A percentile compares a stretch with the other conserved stretches of the same genome.
Conservation (phyloP, 1,140 invertebrate species). For the Formica exsecta region DNA sequence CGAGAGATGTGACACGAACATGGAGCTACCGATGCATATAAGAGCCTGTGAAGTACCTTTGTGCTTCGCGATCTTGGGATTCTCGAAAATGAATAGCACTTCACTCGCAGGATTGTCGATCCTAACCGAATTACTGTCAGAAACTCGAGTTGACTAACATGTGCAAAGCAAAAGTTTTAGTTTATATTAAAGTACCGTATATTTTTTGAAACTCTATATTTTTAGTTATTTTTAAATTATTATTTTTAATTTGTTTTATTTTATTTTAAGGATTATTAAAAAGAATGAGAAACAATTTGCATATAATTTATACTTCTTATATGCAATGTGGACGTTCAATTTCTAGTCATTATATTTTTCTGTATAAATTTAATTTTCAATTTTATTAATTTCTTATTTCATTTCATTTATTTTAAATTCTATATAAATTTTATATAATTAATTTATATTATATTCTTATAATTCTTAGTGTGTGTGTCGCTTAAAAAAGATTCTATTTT, state of each 20-base stretch:
- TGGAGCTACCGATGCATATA: slow-evolving; percentile 22
- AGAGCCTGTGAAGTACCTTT: not conserved
- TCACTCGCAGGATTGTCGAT: slow-evolving; percentile 30
- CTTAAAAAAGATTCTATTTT: not conserved
- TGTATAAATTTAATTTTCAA: slow-evolving; percentile 2
- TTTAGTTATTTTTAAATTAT: not conserved
- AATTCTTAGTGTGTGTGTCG: not conserved
- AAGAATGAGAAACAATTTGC: not conserved
- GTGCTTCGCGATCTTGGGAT: slow-evolving; percentile 15
- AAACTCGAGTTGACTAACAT: not conserved
- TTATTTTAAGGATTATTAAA: not conserved
- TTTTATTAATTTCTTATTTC: slow-evolving; percentile 2
- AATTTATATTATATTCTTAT: not conserved
- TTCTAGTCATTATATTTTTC: not conserved
- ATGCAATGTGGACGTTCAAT: not conserved
- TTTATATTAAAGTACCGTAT: not conserved
- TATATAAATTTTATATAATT: not conserved
- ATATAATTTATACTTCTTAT: not conserved
- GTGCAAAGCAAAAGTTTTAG: not conserved
- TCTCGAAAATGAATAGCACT: not conserved
- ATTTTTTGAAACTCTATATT: not conserved
- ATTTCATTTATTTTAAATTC: not conserved
- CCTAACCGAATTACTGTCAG: not conserved
- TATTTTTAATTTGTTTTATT: not conserved
- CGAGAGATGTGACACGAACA: not conserved